Evolutionary conservation across 2,797 vertebrate genomes (phyloP), one percentile per base, ranked within the genome.

Genomic region (Micromesistius poutassou): DNA sequence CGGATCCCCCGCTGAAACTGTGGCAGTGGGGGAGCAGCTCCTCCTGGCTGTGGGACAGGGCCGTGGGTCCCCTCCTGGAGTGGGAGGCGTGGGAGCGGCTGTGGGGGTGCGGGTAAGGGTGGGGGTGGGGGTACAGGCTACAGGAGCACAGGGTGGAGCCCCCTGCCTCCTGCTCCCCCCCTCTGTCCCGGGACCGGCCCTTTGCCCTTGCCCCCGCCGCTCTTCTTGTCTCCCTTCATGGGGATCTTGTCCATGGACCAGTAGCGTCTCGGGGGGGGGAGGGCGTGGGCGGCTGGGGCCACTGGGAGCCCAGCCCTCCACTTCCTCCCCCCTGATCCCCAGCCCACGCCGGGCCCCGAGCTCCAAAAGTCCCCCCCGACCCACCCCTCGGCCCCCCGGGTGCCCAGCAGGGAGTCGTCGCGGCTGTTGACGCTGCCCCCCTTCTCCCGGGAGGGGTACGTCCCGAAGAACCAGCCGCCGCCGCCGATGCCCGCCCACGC

Each of bases 231-330:
- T 80, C 91, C 90, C 83, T 95, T 95, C 80, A 94, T 91, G 30
- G 93, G 93, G 78, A 97, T 93, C 89, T 97, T 97, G 91, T 98
- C 96, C 36, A 97, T 96, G 3, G 96, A 98, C 96, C 96, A 98
- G 87, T 97, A 98, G 80, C 96, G 93, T 71, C 94, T 90, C 0
- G 95, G 95, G 35, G 93, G 94, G 31, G 95, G 95, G 74, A 94
- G 93, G 5, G 91, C 91, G 25, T 46, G 0, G 93, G 93, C 76
- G 94, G 91, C 33, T 87, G 89, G 2, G 93, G 91, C 93, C 94
- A 92, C 79, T 93, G 91, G 38, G 92, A 85, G 68, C 93, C 87
- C 66, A 93, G 78, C 55, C 94, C 88, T 82, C 94, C 92, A 50
- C 94, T 92, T n/a, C 94, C 95, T 82, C 94, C 95, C 1, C 1